Evolutionary conservation across 2,888 invertebrate species (phyloP), one percentile per base, ranked within the genome.

Genomic region (Hesperia comma): DNA sequence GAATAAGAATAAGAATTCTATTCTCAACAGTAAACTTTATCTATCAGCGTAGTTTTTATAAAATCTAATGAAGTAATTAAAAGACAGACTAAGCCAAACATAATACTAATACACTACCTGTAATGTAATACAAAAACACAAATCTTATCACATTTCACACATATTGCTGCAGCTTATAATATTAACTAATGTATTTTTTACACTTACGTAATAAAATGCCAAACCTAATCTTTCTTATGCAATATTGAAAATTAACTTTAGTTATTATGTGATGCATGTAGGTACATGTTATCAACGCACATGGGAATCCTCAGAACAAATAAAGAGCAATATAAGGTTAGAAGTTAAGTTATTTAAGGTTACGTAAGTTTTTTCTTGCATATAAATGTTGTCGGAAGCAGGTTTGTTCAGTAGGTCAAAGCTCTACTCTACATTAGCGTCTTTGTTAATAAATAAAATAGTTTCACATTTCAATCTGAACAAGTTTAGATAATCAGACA

Each of bases 291-390:
- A 57, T 61, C 51, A 61, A 41, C 19, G 51, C 55, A 55, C 61
- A 68, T 63, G 70, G 26, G 61, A 70, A 70, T 63, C 60, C 19
- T 37, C 55, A 37, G 60, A 26, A 37, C 14, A 61, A 32, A 60
- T 17, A 68, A 70, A 70, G 67, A 63, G 57, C 63, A 68, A 33
- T 56, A 19, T 46, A 61, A 43, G 63, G 19, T 46, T 53, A 63
- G 40, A 56, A 10, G 49, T n/a, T n/a, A n/a, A n/a, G n/a, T n/a
- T n/a, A n/a, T n/a, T n/a, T n/a, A 53, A 37, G 46, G 19, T 63
- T 63, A 56, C 49, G 56, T 41, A 56, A 63, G 37, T 17, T 63
- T 49, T 63, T 54, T n/a, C 14, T 17, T 41, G 51, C 51, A 51
- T 62, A 54, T 62, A 41, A 56, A 56, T 56, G 33, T 56, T 63